Percentiles rank a stretch among this genome's conserved stretches.
Conservation (phyloP, 2,797 vertebrate species). For the Saguinus oedipus region DNA sequence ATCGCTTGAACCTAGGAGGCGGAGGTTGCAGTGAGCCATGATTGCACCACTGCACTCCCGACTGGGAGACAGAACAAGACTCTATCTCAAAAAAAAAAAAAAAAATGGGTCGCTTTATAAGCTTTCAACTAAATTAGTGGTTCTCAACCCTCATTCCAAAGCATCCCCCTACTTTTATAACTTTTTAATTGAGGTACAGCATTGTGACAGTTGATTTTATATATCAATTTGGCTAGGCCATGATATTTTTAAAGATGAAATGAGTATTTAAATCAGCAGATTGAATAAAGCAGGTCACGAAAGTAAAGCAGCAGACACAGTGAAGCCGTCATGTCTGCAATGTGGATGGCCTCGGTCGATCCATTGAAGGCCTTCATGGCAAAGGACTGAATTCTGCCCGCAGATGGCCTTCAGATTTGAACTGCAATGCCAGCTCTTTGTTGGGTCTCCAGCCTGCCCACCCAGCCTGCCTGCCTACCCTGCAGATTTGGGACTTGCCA, state of each 20-base stretch:
- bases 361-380: not conserved
- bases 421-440: not conserved
- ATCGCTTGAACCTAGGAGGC: not conserved
- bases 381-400: not conserved
- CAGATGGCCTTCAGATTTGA: not conserved
- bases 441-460: not conserved
- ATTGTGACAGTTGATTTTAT: not conserved
- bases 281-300: not conserved
- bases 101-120: not conserved
- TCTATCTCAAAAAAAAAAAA: not conserved
- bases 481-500: not conserved
- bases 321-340: not conserved
- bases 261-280: slow-evolving; percentile 4
- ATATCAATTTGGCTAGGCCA: not conserved
- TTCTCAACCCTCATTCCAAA: not conserved
- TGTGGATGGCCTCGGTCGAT: not conserved
- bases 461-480: too few relatives aligned
- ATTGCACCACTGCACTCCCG: not conserved
- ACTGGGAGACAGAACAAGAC: not conserved
- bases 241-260: not conserved
- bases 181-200: not conserved
- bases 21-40: too few relatives aligned
- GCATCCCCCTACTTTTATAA: not conserved
- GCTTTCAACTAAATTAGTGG: not conserved
- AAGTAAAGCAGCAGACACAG: not conserved